Evolutionary conservation across 1,140 invertebrate species (phyloP).

Genomic region (Drosophila prosaltans): DNA sequence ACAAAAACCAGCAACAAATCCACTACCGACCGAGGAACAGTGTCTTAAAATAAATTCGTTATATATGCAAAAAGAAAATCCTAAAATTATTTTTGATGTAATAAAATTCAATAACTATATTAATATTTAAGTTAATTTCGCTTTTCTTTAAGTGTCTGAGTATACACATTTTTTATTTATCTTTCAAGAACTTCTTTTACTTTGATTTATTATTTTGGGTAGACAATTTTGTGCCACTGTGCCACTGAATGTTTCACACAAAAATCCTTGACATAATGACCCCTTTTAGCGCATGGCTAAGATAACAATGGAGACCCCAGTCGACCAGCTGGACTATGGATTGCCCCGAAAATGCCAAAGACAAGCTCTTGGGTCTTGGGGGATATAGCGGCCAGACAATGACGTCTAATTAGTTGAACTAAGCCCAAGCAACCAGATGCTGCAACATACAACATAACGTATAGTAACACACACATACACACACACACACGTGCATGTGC

Average conservation of each 20-base stretch:
- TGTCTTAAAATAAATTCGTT: not conserved
- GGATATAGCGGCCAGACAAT: constrained; percentile 61
- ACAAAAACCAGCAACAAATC: constrained; percentile 26
- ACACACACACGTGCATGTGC: constrained; percentile 35
- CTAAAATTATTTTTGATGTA: not conserved
- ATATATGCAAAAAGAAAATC: not conserved
- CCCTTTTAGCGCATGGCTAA: constrained; percentile 72
- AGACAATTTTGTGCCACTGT: not conserved
- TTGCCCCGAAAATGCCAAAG: constrained; percentile 62
- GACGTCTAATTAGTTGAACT: constrained; percentile 75
- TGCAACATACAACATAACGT: not conserved
- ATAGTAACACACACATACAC: constrained; percentile 13
- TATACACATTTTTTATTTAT: not conserved
- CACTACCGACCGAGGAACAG: constrained; percentile 1
- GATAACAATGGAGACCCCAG: constrained; percentile 67
- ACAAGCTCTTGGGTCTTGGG: constrained; percentile 32
- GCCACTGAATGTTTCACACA: constrained; percentile 6
- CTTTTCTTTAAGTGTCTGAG: not conserved
- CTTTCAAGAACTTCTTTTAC: not conserved
- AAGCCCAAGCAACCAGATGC: constrained; percentile 34
- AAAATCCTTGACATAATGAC: constrained; percentile 81
- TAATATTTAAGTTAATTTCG: not conserved
- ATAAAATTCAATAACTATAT: too few species aligned
- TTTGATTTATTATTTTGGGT: not conserved
- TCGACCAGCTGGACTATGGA: constrained; percentile 38